Conservation (phyloP, 1,140 invertebrate genomes). For the Rhyzopertha dominica region DNA sequence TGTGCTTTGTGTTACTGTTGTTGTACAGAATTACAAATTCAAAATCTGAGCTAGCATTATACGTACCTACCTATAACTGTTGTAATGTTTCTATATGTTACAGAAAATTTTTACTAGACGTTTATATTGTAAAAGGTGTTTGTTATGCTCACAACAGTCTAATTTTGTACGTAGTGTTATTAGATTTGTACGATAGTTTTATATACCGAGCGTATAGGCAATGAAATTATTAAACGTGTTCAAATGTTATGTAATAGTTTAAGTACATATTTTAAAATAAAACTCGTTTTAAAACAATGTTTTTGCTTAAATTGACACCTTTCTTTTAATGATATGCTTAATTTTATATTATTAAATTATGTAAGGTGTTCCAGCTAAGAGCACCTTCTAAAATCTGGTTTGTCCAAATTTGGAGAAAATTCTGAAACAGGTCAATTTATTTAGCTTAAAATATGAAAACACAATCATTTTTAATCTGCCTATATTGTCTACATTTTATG, state of each 20-base stretch:
- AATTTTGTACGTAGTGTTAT: slow-evolving; percentile 35
- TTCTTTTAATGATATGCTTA: not conserved
- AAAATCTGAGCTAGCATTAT: too few species aligned
- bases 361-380: not conserved
- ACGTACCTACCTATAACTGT: too few species aligned
- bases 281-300: not conserved
- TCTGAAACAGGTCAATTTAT: too few species aligned
- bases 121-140: slow-evolving; percentile 26
- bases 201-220: slow-evolving; percentile 12
- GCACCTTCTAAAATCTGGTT: not conserved
- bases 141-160: slow-evolving; percentile 36
- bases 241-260: slow-evolving; percentile 16
- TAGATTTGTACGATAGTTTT: slow-evolving; percentile 30
- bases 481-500: too few species aligned
- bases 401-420: not conserved
- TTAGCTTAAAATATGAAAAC: too few species aligned
- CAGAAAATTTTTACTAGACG: too few species aligned
- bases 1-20: too few species aligned
- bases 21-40: too few species aligned
- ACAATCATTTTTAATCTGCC: too few species aligned
- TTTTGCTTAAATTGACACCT: not conserved
- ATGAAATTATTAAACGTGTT: slow-evolving; percentile 4
- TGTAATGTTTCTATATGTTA: too few species aligned
- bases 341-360: not conserved
- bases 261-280: too few species aligned